A percentile compares a stretch with the other conserved stretches of the same genome.
phyloP scores from a whole-genome alignment of 2,113 vertebrate genomes.

The Serilophus lunatus region DNA sequence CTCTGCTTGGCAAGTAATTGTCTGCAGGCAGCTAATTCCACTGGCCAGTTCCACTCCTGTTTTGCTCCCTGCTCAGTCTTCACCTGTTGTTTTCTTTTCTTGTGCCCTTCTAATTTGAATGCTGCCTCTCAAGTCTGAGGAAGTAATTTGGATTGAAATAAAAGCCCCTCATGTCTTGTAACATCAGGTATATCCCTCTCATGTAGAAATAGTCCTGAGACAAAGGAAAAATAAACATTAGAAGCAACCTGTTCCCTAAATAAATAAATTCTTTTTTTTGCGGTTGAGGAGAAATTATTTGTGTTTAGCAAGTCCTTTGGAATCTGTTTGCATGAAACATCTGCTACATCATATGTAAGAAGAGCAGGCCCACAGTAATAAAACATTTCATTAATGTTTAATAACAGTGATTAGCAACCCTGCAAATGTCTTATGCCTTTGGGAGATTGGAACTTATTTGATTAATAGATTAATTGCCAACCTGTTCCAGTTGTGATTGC shows the following conservation, averaged over 20 bases:
- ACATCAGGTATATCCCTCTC: neutral
- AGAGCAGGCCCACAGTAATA: conserved; percentile 51
- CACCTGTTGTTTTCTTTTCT: neutral
- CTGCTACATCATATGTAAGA: conserved; percentile 20
- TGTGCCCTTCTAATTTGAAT: neutral
- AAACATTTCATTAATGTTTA: conserved; percentile 54
- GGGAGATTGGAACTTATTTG: conserved; percentile 42
- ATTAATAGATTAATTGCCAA: conserved; percentile 56
- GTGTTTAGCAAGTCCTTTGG: neutral
- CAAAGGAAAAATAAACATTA: neutral
- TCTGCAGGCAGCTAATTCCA: neutral
- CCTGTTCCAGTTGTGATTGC: neutral
- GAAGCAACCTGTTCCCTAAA: neutral
- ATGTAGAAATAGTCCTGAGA: neutral
- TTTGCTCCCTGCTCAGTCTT: neutral
- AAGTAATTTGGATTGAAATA: neutral
- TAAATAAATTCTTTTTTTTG: neutral
- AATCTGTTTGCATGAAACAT: conserved; percentile 7
- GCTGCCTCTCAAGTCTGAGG: neutral
- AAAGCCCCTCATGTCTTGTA: neutral
- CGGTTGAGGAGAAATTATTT: neutral
- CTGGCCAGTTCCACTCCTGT: neutral
- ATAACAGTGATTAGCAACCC: conserved; percentile 41
- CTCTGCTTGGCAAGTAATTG: conserved; percentile 5
- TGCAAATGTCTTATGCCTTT: neutral